Conservation (phyloP, 2,888 invertebrate genomes). For the Zele albiditarsus region DNA sequence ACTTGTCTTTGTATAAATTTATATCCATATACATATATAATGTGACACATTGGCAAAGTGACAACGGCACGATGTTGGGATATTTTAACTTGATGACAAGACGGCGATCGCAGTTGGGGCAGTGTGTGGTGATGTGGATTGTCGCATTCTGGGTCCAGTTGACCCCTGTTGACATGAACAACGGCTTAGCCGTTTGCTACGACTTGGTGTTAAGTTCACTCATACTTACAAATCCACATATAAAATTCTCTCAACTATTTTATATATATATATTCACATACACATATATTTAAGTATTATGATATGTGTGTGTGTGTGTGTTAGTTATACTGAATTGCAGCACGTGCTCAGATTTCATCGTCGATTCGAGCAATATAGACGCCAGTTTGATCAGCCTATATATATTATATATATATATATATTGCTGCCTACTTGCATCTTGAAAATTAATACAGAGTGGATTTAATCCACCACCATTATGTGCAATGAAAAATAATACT, state of each 20-base stretch:
- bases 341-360: constrained; percentile 73
- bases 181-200: constrained; percentile 70
- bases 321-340: constrained; percentile 64
- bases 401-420: constrained; percentile 20
- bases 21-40: background rate
- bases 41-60: background rate
- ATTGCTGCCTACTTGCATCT: background rate
- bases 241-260: background rate
- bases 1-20: constrained; percentile 1
- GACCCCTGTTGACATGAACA: constrained; percentile 71
- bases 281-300: constrained; percentile 32
- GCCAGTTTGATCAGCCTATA: constrained; percentile 44
- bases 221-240: constrained; percentile 53
- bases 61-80: background rate
- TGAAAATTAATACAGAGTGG: background rate
- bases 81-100: constrained; percentile 19
- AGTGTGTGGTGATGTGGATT: constrained; percentile 62
- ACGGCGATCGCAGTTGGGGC: constrained; percentile 26
- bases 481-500: background rate
- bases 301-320: constrained; percentile 13
- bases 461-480: background rate
- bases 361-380: constrained; percentile 35
- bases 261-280: constrained; percentile 68
- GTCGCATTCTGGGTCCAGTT: constrained; percentile 73
- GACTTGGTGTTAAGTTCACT: constrained; percentile 68